Evolutionary conservation across 1,140 invertebrate genomes (phyloP), one percentile per base, ranked within the genome.

Genomic region (Leguminivora glycinivorella): DNA sequence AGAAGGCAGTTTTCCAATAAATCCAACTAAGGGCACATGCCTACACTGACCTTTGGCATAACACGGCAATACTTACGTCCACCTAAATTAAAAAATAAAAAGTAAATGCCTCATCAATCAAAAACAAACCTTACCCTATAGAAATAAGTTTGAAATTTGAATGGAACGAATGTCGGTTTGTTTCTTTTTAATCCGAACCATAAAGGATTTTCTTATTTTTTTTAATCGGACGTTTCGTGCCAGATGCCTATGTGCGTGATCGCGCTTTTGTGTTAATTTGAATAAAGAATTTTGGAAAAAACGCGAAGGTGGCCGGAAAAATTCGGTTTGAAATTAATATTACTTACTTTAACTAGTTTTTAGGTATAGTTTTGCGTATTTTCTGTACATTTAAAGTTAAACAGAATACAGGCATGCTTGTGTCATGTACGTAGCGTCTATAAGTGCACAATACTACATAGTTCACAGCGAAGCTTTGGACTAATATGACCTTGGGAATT

Each of bases 31-130:
- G 68, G 68, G 68, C 68, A 70, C 56, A 26, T 19, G 56, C 66
- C 60, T 71, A 63, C 58, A 26, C 38, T 75, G 76, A 83, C 80
- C 82, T 82, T 77, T 83, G 80, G 80, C 80, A 80, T 83, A 72
- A 82, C 82, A 83, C 82, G 82, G 74, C 60, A 77, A 56, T 26
- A 25, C 70, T 68, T 68, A 31, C 56, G 43, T 77, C 72, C 80
- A 78, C 58, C 34, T 31, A 29, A 63, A 31, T 31, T 19, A 63
- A 63, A 63, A 63, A 63, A 63, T 63, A 63, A 63, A 34, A 63
- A 26, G 25, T 4, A 63, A 29, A 14, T 7, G 5, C 17, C 2
- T 3, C n/a, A 4, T 2, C n/a, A 31, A 31, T 1, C 58, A 17
- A 63, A 63, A 29, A 24, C 6, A 2, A 29, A 63, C 58, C 26